phyloP scores from a whole-genome alignment of 2,888 invertebrate species.

The Andrena bucephala region DNA sequence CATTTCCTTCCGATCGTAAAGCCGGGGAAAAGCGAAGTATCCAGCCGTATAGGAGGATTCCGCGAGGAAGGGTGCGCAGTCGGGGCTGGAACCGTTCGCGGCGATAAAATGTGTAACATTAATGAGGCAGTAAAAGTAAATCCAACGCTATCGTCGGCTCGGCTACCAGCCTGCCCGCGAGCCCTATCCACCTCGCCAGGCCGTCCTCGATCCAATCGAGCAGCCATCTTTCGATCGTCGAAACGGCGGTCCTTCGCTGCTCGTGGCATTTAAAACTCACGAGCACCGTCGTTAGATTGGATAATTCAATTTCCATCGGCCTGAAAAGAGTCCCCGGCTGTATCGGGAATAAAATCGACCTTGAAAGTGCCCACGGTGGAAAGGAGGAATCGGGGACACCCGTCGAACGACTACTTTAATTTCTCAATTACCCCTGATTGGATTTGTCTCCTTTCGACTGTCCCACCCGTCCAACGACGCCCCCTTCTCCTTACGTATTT shows the following conservation, averaged over 20 bases:
- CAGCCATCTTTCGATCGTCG: conserved; percentile 72
- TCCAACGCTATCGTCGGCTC: conserved; percentile 77
- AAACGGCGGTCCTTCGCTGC: conserved; percentile 19
- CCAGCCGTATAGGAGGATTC: conserved; percentile 68
- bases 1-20: conserved; percentile 75
- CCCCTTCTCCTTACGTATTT: conserved; percentile 12
- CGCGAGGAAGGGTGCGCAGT: conserved; percentile 30
- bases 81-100: conserved; percentile 55
- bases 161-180: conserved; percentile 53
- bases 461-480: neutral
- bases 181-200: conserved; percentile 25
- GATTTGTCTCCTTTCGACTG: conserved; percentile 30
- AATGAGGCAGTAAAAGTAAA: conserved; percentile 82
- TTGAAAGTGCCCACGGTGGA: conserved; percentile 15
- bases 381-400: conserved; percentile 21
- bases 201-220: conserved; percentile 22
- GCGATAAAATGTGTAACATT: conserved; percentile 82
- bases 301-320: conserved; percentile 56
- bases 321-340: conserved; percentile 31
- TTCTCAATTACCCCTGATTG: conserved; percentile 42
- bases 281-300: conserved; percentile 57
- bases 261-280: conserved; percentile 51
- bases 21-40: conserved; percentile 69
- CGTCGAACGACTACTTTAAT: conserved; percentile 30
- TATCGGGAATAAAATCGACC: conserved; percentile 51